A percentile compares a stretch with the other conserved stretches of the same genome.
phyloP scores from a whole-genome alignment of 2,113 vertebrate species.

The Oreotrochilus melanogaster region DNA sequence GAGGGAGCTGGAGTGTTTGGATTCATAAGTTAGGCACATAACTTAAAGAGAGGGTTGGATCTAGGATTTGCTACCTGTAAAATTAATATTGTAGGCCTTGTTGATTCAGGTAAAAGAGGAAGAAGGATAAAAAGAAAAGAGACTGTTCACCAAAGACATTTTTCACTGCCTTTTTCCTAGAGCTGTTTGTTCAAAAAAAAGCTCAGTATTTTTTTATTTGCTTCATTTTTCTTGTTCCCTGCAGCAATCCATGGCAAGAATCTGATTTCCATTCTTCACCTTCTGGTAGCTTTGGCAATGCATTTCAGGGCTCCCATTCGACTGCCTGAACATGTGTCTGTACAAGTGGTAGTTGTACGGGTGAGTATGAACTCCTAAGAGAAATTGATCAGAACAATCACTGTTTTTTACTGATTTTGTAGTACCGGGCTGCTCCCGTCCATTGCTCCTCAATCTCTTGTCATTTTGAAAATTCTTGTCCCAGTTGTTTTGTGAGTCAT shows the following conservation, averaged over 20 bases:
- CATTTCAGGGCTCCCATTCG: slow-evolving; percentile 93
- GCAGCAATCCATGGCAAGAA: slow-evolving; percentile 94
- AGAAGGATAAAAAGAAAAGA: background rate
- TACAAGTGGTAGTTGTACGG: slow-evolving; percentile 92
- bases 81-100: background rate
- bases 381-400: fast-evolving
- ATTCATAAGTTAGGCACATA: background rate
- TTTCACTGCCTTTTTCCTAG: background rate
- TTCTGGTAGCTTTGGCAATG: slow-evolving; percentile 90
- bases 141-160: background rate
- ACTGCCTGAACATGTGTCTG: slow-evolving; percentile 91
- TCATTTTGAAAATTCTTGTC: background rate
- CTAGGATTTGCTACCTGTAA: background rate
- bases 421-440: background rate
- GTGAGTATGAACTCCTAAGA: slow-evolving; percentile 68
- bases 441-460: fast-evolving
- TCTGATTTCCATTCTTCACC: slow-evolving; percentile 89
- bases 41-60: background rate
- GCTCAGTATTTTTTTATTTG: background rate
- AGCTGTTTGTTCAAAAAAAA: background rate
- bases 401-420: background rate
- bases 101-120: background rate
- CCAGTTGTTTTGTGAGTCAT: background rate
- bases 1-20: background rate
- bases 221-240: background rate